Evolutionary conservation across 2,797 vertebrate genomes (phyloP), one percentile per base, ranked within the genome.

Genomic region (Sylvia borin): DNA sequence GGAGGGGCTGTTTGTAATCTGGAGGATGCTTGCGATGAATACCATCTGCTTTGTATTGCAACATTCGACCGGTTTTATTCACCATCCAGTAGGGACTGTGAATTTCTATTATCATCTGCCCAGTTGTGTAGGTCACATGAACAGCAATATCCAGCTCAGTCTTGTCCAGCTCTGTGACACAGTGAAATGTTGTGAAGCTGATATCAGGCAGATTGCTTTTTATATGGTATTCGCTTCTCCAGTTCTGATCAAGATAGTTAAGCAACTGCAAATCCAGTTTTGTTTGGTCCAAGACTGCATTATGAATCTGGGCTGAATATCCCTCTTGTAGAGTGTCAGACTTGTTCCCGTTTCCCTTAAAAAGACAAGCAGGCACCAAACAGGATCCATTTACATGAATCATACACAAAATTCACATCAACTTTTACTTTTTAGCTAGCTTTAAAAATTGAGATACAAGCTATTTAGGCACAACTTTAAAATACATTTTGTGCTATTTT

Each of bases 81-180:
- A 99, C 98, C 99, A 99, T 99, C 99, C 99, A 99, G 70, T 99
- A 99, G 0, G 99, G 99, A 65, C 99, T 99, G 93, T 99, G 99
- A 96, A 99, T 97, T 42, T 98, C 98, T 85, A 99, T 92, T 92
- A 98, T 89, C 17, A 98, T 97, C 96, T 99, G 98, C 57, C 99
- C 99, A 50, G 90, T 97, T 64, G 98, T 98, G 34, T 99, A 99
- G 79, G 98, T 98, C 82, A 99, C 97, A 2, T 99, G 99, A 45
- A 99, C 96, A 24, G 98, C 99, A 94, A 99, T 99, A 95, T 99
- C 99, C 84, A 99, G 96, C 92, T 99, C 99, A 17, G 98, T 96
- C 83, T 97, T 98, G 85, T 98, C 98, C 76, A 97, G 81, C 78
- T 98, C 97, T 1, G 94, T 97, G 62, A 98, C 88, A 65, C 98